Percentiles rank a stretch among this genome's conserved stretches.
phyloP scores from a whole-genome alignment of 2,797 vertebrate genomes.

The Florisuga fusca region DNA sequence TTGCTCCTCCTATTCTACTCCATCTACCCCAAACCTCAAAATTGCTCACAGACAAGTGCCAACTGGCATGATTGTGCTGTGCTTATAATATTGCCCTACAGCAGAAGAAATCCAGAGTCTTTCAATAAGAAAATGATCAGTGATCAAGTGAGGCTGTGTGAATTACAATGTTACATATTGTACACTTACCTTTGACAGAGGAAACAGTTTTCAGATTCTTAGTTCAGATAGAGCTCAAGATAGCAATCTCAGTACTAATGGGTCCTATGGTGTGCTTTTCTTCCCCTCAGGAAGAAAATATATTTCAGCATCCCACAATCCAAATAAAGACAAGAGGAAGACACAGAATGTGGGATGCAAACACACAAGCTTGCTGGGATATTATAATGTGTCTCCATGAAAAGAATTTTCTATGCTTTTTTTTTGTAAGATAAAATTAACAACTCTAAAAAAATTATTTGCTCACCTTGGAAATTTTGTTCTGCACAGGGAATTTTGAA shows the following conservation, averaged over 20 bases:
- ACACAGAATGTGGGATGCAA: neutral
- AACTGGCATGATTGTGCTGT: neutral
- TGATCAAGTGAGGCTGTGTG: neutral
- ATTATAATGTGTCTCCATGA: neutral
- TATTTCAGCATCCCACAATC: neutral
- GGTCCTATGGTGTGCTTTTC: neutral
- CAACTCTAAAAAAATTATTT: neutral
- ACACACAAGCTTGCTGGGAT: neutral
- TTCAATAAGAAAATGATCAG: neutral
- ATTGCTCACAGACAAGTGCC: neutral
- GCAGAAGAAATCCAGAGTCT: neutral
- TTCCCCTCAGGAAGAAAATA: neutral
- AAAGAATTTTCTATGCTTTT: neutral
- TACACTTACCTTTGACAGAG: neutral
- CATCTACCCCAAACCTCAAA: neutral
- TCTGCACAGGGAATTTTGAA: neutral
- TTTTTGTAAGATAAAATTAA: neutral
- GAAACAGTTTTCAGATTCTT: neutral
- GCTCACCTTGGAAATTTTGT: neutral
- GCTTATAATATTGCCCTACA: neutral
- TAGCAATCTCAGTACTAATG: neutral
- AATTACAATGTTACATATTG: neutral
- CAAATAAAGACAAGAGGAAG: neutral
- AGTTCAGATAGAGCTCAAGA: neutral
- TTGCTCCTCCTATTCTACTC: neutral